Percentiles rank a stretch among this genome's conserved stretches.
phyloP scores from a whole-genome alignment of 2,888 invertebrate species.

The Harpalus rufipes region DNA sequence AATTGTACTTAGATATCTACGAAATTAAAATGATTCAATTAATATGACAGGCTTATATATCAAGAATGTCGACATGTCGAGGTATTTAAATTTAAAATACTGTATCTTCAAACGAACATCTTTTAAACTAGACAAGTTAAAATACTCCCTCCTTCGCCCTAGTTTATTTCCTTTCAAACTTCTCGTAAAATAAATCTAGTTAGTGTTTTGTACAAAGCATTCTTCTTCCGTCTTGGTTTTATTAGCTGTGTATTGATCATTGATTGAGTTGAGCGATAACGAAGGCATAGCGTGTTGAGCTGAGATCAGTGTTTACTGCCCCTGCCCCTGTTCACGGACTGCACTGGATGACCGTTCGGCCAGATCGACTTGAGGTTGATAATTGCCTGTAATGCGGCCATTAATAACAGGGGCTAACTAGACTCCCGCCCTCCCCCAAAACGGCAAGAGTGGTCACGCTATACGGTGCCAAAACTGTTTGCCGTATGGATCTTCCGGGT shows the following conservation, averaged over 20 bases:
- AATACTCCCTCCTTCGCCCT: not conserved
- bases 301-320: slow-evolving; percentile 50
- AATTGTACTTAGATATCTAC: too few species aligned
- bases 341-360: slow-evolving; percentile 55
- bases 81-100: not conserved
- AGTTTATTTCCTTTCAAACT: not conserved
- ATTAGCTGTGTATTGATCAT: slow-evolving; percentile 60
- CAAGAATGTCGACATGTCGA: too few species aligned
- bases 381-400: slow-evolving; percentile 66
- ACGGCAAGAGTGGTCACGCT: slow-evolving; percentile 58
- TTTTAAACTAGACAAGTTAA: not conserved
- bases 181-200: not conserved
- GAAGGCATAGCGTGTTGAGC: slow-evolving; percentile 56
- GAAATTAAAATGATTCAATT: too few species aligned
- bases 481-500: not conserved
- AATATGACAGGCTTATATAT: too few species aligned
- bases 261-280: slow-evolving; percentile 61
- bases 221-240: slow-evolving; percentile 18
- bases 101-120: not conserved
- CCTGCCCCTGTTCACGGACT: slow-evolving; percentile 12
- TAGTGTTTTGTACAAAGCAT: not conserved
- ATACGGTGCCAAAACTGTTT: slow-evolving; percentile 3
- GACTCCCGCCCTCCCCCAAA: slow-evolving; percentile 34
- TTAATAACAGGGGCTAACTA: slow-evolving; percentile 62
- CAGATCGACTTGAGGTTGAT: slow-evolving; percentile 63